Base-by-base conservation (phyloP, 30 jellyfish, hydroid and myxozoan species). In the Nemopilema nomurai region DNA sequence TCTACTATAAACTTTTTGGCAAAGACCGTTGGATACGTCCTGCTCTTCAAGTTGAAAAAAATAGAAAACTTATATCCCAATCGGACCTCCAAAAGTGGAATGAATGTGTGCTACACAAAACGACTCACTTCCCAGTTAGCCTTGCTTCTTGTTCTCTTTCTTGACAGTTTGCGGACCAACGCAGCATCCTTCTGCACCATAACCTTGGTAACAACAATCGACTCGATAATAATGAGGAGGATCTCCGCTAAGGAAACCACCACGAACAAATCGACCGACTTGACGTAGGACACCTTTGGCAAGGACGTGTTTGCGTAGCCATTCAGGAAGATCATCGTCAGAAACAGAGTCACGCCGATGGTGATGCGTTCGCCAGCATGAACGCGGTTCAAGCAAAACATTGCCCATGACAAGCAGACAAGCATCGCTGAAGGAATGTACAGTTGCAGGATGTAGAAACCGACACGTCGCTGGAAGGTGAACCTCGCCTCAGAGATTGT, bases 361-460 rank as follows among this genome's bases (percentile, higher is more conserved):
- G 93, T 85, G 62, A 85, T 85, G 57, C 93, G 22, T 16, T 85
- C 93, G 3, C 93, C 93, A 6, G 88, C 25, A 24, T 70, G 81
- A n/a, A 28, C 41, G 25, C 67, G 82, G 29, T 68, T 77, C 52
- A 85, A 64, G 66, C 87, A 74, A 62, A 85, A 77, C 88, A 85
- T 74, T 1, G 87, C 67, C 93, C 93, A 85, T 8, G 93, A 85
- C 1, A 85, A 28, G 83, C 82, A 74, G 3, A 85, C 93, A 16
- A 85, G 88, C 93, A 85, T 85, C 31, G 77, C 72, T 3, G 93
- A 72, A n/a, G 93, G 93, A 67, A 85, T 70, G 29, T 85, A 85
- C 19, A 85, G 76, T 53, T 85, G 93, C 21, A 85, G 71, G 9
- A 85, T 49, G 84, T 85, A 85, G 49, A 57, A 85, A 9, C 93